Base-by-base conservation (phyloP, 2,797 vertebrate species). In the Labroides dimidiatus region DNA sequence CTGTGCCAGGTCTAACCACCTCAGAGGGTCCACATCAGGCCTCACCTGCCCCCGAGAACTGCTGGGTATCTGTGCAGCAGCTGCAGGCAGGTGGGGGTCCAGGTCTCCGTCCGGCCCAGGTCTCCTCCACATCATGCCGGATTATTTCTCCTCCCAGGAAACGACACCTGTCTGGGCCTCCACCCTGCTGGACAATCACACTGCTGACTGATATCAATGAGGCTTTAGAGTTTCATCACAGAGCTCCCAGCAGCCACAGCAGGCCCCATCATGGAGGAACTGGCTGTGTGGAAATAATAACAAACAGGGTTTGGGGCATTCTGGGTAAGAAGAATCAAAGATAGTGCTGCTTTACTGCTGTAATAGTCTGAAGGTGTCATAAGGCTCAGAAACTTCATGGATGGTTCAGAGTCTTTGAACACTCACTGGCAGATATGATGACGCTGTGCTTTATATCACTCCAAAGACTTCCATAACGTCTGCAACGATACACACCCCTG, bases 1-100 rank as follows among this genome's bases (percentile, higher is more conserved):
- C 78, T 64, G 60, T 82, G 89, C 82, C 88, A 90, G 88, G 78
- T 82, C 71, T 73, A 78, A 72, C 62, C 42, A 37, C 80, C 70
- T 72, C 47, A 37, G 65, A 48, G 53, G 52, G 45, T 30, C 72
- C 64, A 66, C 75, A 77, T 85, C 81, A 81, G 65, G 82, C 60
- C 81, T 75, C 85, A 89, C 81, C 87, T 89, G 84, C 36, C 44
- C 64, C 64, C 54, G 21, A 61, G 41, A 72, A 69, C 41, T 24
- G 44, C 77, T 30, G 64, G 14, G 52, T 44, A 71, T 76, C 78
- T 50, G 70, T 44, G 75, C 70, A 74, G 78, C 84, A 83, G 80
- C 85, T 88, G 80, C 78, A 76, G 69, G 65, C 43, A 51, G 78
- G 24, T 36, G 2, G 78, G 66, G 53, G 69, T 64, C 76, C 17